A percentile compares a stretch with the other conserved stretches of the same genome.
Conservation (phyloP, 2,797 vertebrate species). For the Melanotaenia parkinsoni region DNA sequence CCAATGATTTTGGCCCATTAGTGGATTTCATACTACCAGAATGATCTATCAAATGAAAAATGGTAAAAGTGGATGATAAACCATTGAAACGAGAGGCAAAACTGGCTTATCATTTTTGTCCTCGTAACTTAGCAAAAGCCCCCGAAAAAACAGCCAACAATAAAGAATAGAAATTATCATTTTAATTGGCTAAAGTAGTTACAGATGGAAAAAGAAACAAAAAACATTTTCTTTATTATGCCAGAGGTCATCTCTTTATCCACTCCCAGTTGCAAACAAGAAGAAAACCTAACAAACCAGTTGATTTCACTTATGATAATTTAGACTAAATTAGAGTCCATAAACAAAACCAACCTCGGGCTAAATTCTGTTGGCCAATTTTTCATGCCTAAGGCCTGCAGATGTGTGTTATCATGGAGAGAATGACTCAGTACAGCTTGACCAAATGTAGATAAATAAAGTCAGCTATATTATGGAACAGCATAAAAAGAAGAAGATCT, state of each 20-base stretch:
- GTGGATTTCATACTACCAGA: conserved; percentile 38
- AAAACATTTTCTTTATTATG: conserved; percentile 47
- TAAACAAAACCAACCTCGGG: conserved; percentile 49
- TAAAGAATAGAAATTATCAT: background rate
- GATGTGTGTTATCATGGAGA: background rate
- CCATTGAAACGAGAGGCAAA: conserved; percentile 25
- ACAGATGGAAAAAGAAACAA: conserved; percentile 12
- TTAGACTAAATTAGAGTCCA: conserved; percentile 55
- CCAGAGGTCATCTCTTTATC: conserved; percentile 44
- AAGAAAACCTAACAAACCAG: conserved; percentile 18
- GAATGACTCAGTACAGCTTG: background rate
- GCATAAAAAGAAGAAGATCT: conserved; percentile 17
- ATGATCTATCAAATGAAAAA: conserved; percentile 64
- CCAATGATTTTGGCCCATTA: conserved; percentile 52
- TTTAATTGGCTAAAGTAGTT: conserved; percentile 17
- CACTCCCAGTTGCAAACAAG: conserved; percentile 28
- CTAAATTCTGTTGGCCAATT: conserved; percentile 32
- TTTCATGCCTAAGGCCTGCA: conserved; percentile 47
- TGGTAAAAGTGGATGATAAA: conserved; percentile 21
- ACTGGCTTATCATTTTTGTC: conserved; percentile 37
- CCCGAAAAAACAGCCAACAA: background rate
- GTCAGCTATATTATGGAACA: background rate
- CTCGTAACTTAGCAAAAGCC: conserved; percentile 15
- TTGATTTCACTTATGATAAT: conserved; percentile 45
- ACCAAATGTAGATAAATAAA: background rate